Percentiles rank a stretch among this genome's conserved stretches.
Conservation (phyloP, 2,888 invertebrate species). For the Micoletzkya japonica region DNA sequence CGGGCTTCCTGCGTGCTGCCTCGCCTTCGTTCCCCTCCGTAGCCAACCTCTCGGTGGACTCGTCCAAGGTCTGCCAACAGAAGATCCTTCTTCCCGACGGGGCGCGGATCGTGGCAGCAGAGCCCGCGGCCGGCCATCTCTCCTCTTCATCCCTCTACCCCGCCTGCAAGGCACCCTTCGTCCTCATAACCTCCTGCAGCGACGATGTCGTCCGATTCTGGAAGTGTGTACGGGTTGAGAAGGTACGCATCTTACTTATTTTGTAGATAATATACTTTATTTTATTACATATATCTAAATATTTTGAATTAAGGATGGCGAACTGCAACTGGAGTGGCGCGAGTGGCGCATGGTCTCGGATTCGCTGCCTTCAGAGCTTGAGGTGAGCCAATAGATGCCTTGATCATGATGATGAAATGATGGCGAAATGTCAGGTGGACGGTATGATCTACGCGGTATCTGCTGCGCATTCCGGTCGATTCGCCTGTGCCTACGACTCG, state of each 20-base stretch:
- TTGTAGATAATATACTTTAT: not conserved
- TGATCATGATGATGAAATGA: too few relatives aligned
- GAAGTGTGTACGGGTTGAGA: constrained; percentile 59
- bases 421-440: not conserved
- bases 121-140: constrained; percentile 92
- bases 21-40: constrained; percentile 47
- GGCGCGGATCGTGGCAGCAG: constrained; percentile 69
- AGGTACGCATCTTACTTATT: not conserved
- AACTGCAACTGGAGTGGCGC: constrained; percentile 42
- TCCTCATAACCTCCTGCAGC: constrained; percentile 88
- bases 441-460: constrained; percentile 71
- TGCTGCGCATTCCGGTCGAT: constrained; percentile 94
- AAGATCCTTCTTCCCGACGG: constrained; percentile 40
- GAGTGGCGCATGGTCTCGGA: constrained; percentile 61
- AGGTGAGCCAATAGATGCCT: constrained; percentile 37
- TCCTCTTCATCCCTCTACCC: constrained; percentile 97
- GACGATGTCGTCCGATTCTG: constrained; percentile 80
- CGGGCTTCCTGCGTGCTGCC: constrained; percentile 49
- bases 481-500: constrained; percentile 94
- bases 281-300: not conserved
- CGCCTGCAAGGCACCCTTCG: constrained; percentile 96
- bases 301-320: not conserved
- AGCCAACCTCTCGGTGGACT: constrained; percentile 50
- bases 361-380: constrained; percentile 51
- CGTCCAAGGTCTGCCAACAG: constrained; percentile 52